Base-by-base conservation (phyloP, 1,140 invertebrate species). In the Drosophila navojoa region DNA sequence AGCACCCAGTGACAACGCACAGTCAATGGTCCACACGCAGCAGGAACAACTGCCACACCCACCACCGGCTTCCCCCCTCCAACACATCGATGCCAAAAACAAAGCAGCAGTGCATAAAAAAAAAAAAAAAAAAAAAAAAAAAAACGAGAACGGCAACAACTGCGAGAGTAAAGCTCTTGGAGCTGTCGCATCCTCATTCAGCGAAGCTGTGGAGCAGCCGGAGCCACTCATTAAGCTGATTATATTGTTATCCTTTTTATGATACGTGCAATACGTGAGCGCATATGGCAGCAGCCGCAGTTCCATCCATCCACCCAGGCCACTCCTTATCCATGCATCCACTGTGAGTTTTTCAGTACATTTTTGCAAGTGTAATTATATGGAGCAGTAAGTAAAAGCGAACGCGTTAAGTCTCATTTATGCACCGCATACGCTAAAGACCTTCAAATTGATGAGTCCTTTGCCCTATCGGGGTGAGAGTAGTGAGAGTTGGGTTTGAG, bases 241-340 rank as follows among this genome's bases (percentile, higher is more conserved):
- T 91, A 91, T 91, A 90, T 90, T 91, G 89, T 91, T 91, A 91
- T 91, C 89, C 89, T 91, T 91, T 91, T 91, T 91, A 91, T 91
- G 90, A 91, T 91, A 90, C 84, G 84, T 90, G 87, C 82, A 90
- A 84, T 90, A 85, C 87, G 89, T 86, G 81, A 78, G 81, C 86
- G 81, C 86, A 90, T 90, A 90, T 87, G 82, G 84, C 81, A 64
- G 62, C 64, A 29, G 19, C 35, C 22, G 15, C 25, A 52, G 22
- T 44, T 40, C 55, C 54, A 57, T 5, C 7, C 38, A 22, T 25
- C 11, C 19, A 6, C 45, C 19, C 16, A 47, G 4, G 4, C 27
- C 50, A 52, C 27, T 13, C 22, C 5, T 52, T 11, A n/a, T 40
- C 27, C 57, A 27, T 32, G 57, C 42, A 45, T 45, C n/a, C 42